Evolutionary conservation across 2,113 vertebrate genomes (phyloP).

Genomic region (Protobothrops mucrosquamatus): DNA sequence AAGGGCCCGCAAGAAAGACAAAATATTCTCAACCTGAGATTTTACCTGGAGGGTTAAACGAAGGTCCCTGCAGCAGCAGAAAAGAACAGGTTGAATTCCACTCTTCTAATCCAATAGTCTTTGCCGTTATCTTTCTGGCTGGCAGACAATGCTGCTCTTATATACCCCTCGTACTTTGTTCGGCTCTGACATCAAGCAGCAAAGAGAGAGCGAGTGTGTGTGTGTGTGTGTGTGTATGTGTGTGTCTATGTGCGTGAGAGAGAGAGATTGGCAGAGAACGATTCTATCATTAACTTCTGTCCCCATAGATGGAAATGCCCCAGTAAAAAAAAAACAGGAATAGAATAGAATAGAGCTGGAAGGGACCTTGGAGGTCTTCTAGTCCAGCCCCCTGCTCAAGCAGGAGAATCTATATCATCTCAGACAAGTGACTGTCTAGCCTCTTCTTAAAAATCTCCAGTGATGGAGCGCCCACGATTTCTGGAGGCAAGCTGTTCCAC

Average conservation of each 20-base stretch:
- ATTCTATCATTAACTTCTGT: conserved; percentile 48
- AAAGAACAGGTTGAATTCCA: conserved; percentile 34
- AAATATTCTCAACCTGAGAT: neutral
- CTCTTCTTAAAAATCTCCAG: too few relatives aligned
- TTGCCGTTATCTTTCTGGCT: conserved; percentile 28
- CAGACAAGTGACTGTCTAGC: too few relatives aligned
- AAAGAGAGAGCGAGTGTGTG: neutral
- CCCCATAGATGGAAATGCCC: conserved; percentile 46
- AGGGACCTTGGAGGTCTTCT: too few relatives aligned
- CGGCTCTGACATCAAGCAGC: conserved; percentile 68
- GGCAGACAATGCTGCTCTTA: conserved; percentile 54
- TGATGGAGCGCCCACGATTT: too few relatives aligned
- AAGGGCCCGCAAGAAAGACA: neutral
- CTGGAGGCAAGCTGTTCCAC: too few relatives aligned
- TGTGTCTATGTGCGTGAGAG: neutral
- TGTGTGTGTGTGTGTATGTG: neutral
- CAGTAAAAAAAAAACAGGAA: conserved; percentile 31
- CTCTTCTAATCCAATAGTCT: conserved; percentile 38
- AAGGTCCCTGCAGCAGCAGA: conserved; percentile 19
- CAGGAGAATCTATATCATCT: too few relatives aligned
- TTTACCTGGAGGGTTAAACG: neutral
- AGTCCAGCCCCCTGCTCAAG: too few relatives aligned
- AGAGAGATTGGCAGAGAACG: conserved; percentile 2
- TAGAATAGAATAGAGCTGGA: too few relatives aligned
- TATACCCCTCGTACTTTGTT: conserved; percentile 60